Conservation (phyloP, 2,797 vertebrate genomes). For the Lithobates sylvaticus region DNA sequence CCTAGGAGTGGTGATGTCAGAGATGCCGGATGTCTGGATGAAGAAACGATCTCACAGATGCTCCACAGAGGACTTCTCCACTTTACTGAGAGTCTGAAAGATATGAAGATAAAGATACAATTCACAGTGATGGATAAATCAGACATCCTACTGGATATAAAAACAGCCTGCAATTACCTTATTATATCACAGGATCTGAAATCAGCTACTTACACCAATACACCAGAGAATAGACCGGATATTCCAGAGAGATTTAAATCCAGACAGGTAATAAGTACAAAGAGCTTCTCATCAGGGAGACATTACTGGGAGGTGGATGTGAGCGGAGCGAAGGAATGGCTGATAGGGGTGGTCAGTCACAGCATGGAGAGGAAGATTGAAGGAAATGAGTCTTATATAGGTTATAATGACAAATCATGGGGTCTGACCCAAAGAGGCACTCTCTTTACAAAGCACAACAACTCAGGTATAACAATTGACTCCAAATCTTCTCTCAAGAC, state of each 20-base stretch:
- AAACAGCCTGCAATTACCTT: neutral
- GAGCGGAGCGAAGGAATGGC: conserved; percentile 1
- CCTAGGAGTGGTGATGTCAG: neutral
- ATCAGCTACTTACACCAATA: neutral
- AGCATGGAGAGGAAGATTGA: conserved; percentile 3
- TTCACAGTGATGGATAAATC: conserved; percentile 3
- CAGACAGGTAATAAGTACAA: neutral
- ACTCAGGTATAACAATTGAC: neutral
- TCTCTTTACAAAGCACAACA: too few species aligned
- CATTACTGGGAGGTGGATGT: neutral
- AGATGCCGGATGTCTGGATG: neutral
- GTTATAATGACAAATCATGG: conserved; percentile 15
- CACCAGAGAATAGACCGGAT: neutral
- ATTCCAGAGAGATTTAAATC: conserved; percentile 8
- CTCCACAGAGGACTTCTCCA: neutral
- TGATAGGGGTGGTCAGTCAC: neutral
- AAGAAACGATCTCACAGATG: neutral
- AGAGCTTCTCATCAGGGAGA: conserved; percentile 30
- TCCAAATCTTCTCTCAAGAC: neutral
- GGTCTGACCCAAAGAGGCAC: too few species aligned
- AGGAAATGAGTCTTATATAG: neutral
- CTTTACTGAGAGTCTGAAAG: neutral
- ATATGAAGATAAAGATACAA: neutral
- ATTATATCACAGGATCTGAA: conserved; percentile 16
- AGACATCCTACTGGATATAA: conserved; percentile 8